A percentile compares a stretch with the other conserved stretches of the same genome.
Evolutionary conservation across 2,113 vertebrate species (phyloP).

Genomic region (Thamnophis sirtalis): DNA sequence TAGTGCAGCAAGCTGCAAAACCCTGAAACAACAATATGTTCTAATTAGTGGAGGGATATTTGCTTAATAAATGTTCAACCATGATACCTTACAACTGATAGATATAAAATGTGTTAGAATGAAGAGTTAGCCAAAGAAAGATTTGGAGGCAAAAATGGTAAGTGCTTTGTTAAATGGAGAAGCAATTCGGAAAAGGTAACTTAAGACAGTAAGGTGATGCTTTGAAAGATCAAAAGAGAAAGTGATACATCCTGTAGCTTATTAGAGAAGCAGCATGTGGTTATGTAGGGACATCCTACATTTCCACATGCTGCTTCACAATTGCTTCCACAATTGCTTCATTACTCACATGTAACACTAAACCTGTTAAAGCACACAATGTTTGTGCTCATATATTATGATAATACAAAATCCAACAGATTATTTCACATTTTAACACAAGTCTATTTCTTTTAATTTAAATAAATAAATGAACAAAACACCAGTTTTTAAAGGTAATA

Average conservation of each 20-base stretch:
- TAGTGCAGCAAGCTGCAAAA: slow-evolving; percentile 3
- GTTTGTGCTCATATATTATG: background rate
- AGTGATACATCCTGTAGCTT: background rate
- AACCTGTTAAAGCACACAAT: background rate
- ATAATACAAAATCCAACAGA: background rate
- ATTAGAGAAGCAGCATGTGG: background rate
- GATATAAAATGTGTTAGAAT: background rate
- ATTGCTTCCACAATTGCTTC: background rate
- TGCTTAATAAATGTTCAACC: slow-evolving; percentile 14
- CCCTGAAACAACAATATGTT: slow-evolving; percentile 7
- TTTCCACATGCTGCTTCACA: no score
- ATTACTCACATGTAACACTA: background rate
- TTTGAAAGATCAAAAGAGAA: background rate
- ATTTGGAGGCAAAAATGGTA: background rate
- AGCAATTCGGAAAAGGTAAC: background rate
- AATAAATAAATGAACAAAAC: background rate
- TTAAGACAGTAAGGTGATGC: background rate
- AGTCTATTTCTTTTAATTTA: background rate
- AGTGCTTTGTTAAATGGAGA: background rate
- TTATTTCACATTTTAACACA: background rate
- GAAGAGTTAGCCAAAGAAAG: background rate
- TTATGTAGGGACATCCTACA: background rate
- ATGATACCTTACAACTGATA: slow-evolving; percentile 4
- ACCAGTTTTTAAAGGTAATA: background rate
- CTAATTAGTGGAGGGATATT: background rate